Conservation (phyloP, 2,888 invertebrate species). For the Diloba caeruleocephala region DNA sequence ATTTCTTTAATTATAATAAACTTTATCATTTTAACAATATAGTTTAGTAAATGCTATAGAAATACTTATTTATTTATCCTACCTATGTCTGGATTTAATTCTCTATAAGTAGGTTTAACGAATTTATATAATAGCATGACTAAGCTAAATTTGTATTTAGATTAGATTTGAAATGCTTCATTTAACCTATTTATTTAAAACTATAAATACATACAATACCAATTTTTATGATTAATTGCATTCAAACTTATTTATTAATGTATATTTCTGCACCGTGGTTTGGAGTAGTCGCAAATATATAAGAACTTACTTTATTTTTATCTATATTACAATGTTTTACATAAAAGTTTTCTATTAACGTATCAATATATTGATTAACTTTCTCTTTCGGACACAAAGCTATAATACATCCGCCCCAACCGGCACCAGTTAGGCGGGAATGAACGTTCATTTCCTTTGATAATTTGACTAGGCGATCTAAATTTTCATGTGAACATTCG, state of each 20-base stretch:
- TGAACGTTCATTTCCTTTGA: slow-evolving; percentile 92
- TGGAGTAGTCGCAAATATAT: slow-evolving; percentile 94
- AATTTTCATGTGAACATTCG: slow-evolving; percentile 97
- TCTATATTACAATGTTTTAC: slow-evolving; percentile 85
- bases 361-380: slow-evolving; percentile 91
- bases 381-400: slow-evolving; percentile 92
- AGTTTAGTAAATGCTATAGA: too few species aligned
- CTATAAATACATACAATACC: not conserved
- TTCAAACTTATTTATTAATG: slow-evolving; percentile 32
- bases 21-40: too few species aligned
- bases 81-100: too few species aligned
- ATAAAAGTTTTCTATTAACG: slow-evolving; percentile 92
- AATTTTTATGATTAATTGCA: not conserved
- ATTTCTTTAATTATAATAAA: too few species aligned
- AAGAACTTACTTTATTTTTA: slow-evolving; percentile 85
- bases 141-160: too few species aligned
- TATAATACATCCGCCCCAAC: slow-evolving; percentile 99
- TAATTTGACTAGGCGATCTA: slow-evolving; percentile 94
- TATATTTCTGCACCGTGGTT: slow-evolving; percentile 91
- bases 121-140: too few species aligned
- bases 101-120: too few species aligned
- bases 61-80: too few species aligned
- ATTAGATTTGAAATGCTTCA: too few species aligned
- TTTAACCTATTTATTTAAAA: too few species aligned
- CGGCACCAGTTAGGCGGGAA: slow-evolving; percentile 98